Percentiles rank a stretch among this genome's conserved stretches.
phyloP scores from a whole-genome alignment of 2,113 vertebrate species.

The Chionis minor region DNA sequence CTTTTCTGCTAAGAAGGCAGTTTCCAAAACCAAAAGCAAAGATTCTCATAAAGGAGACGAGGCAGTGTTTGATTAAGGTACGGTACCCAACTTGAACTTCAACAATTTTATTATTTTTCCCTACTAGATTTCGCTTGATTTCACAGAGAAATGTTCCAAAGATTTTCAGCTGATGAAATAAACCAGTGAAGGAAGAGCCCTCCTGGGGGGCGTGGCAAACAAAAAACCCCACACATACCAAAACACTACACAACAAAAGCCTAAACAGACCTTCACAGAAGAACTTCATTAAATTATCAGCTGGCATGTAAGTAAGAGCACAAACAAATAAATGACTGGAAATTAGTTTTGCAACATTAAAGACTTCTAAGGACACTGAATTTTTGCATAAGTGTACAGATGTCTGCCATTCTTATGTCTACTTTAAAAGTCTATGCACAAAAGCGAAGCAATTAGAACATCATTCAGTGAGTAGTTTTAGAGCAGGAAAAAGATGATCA shows the following conservation, averaged over 20 bases:
- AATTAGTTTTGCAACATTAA: background rate
- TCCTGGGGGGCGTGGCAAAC: fast-evolving
- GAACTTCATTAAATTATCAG: background rate
- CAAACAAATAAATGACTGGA: background rate
- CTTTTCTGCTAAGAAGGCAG: background rate
- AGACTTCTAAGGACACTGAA: background rate
- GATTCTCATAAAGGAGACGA: background rate
- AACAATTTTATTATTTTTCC: background rate
- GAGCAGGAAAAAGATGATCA: background rate
- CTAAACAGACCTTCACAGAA: background rate
- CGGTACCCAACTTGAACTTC: background rate
- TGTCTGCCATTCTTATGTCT: background rate
- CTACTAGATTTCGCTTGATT: background rate
- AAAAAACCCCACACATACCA: background rate
- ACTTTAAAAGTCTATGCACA: background rate
- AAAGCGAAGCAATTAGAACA: background rate
- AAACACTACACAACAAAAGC: background rate
- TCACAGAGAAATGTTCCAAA: background rate
- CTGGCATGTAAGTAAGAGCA: background rate
- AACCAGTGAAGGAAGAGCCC: background rate
- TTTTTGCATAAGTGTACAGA: background rate
- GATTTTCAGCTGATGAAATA: background rate
- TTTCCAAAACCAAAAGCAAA: background rate
- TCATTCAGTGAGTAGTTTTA: background rate
- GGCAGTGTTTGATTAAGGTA: background rate